These are phyloP conservation scores for Geodia barretti DNA, from an alignment of 37 sponge, comb jelly and placozoan genomes.

Conservation along the genomic window DNA sequence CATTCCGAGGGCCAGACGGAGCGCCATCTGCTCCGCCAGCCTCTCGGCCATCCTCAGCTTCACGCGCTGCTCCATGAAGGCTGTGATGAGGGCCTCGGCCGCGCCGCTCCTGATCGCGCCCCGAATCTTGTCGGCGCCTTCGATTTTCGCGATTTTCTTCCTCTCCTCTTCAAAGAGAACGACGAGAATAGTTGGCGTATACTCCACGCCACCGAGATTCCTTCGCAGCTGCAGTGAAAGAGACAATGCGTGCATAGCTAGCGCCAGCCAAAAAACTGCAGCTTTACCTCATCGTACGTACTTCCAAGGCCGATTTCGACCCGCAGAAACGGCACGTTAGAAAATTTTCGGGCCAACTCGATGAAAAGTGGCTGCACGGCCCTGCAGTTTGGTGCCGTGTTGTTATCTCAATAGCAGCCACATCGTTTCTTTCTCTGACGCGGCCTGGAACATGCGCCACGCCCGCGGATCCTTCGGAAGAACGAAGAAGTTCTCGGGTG, in stretches of 20 bases:
- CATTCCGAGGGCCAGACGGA: not conserved
- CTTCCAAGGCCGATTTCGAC: slow-evolving; percentile 22
- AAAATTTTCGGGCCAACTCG: slow-evolving; percentile 50
- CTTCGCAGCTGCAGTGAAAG: slow-evolving; percentile 25
- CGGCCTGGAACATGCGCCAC: slow-evolving; percentile 41
- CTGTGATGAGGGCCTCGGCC: not conserved
- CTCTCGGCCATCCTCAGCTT: slow-evolving; percentile 14
- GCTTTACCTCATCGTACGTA: slow-evolving; percentile 61
- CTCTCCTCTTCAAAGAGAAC: slow-evolving; percentile 34
- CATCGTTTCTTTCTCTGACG: slow-evolving; percentile 60
- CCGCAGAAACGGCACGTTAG: slow-evolving; percentile 41
- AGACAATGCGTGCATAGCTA: not conserved
- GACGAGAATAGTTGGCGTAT: slow-evolving; percentile 48
- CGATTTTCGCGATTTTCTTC: not conserved
- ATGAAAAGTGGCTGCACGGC: slow-evolving; percentile 35
- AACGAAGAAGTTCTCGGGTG: slow-evolving; percentile 73
- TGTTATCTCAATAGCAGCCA: slow-evolving; percentile 60
- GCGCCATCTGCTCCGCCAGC: slow-evolving; percentile 3
- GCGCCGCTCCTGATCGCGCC: slow-evolving; percentile 4
- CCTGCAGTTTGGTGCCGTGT: slow-evolving; percentile 2
- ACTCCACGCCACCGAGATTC: slow-evolving; percentile 59
- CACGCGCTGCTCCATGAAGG: slow-evolving; percentile 4
- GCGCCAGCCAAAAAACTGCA: no score
- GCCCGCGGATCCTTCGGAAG: slow-evolving; percentile 36
- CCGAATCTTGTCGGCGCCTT: slow-evolving; percentile 14